phyloP scores from a whole-genome alignment of 2,797 vertebrate genomes.

The Melanotaenia trifasciata region DNA sequence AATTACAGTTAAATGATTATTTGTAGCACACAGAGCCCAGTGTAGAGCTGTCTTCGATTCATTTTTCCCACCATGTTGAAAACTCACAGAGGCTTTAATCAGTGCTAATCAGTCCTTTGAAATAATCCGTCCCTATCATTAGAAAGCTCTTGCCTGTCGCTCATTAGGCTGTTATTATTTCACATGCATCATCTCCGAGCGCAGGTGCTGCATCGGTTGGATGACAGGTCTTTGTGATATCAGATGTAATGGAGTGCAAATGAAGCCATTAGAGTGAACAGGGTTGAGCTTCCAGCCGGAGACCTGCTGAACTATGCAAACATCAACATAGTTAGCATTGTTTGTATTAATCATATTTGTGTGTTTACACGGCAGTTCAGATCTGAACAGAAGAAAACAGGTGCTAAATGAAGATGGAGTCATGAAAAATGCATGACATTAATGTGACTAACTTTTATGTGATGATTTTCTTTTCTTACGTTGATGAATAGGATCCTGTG shows the following conservation, averaged over 20 bases:
- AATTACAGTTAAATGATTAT: constrained; percentile 27
- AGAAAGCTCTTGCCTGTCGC: constrained; percentile 27
- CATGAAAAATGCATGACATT: constrained; percentile 36
- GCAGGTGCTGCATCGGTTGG: constrained; percentile 37
- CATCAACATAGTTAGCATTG: constrained; percentile 30
- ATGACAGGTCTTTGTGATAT: constrained; percentile 40
- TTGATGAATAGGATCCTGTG: background rate
- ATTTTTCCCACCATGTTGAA: background rate
- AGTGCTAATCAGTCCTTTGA: constrained; percentile 22
- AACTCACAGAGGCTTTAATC: constrained; percentile 20
- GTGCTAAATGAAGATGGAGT: constrained; percentile 32
- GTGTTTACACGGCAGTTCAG: constrained; percentile 53
- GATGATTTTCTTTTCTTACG: constrained; percentile 7
- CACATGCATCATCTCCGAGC: constrained; percentile 19
- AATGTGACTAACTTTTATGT: background rate
- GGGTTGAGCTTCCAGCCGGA: constrained; percentile 28
- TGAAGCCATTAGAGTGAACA: constrained; percentile 48
- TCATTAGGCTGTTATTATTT: constrained; percentile 34
- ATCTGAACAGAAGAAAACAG: constrained; percentile 51
- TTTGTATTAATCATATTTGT: constrained; percentile 43
- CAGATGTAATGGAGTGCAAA: constrained; percentile 64
- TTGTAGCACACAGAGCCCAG: constrained; percentile 13
- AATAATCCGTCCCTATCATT: constrained; percentile 14
- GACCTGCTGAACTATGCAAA: constrained; percentile 38
- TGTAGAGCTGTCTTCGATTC: background rate